phyloP scores from a whole-genome alignment of 2,113 vertebrate genomes.

The Gasterosteus nipponicus region DNA sequence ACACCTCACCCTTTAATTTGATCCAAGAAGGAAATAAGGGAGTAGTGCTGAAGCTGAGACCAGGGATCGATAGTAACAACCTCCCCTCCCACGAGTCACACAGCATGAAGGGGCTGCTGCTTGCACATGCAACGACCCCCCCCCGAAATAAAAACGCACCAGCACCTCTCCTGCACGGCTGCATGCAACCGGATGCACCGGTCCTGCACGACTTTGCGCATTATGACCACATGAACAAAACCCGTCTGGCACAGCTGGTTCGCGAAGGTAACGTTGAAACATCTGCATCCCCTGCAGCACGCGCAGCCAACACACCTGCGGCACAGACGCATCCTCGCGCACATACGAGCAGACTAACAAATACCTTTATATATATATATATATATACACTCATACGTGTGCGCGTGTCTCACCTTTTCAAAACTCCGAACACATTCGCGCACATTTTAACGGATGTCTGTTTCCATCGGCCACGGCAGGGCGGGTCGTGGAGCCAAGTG shows the following conservation, averaged over 20 bases:
- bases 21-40: neutral
- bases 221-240: constrained; percentile 51
- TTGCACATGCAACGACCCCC: neutral
- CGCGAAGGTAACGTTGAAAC: neutral
- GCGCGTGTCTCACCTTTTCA: constrained; percentile 81
- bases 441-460: constrained; percentile 75
- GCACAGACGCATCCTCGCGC: neutral
- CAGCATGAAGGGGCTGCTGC: constrained; percentile 12
- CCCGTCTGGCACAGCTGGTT: neutral
- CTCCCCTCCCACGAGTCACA: constrained; percentile 24
- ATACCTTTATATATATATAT: no score
- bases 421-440: constrained; percentile 83
- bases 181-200: constrained; percentile 16
- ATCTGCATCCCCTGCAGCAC: neutral
- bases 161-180: neutral
- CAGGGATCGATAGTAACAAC: neutral
- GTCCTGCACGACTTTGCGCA: constrained; percentile 57
- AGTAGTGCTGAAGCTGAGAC: neutral
- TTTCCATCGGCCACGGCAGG: constrained; percentile 76
- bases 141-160: neutral
- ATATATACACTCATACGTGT: neutral
- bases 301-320: constrained; percentile 13
- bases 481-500: constrained; percentile 6
- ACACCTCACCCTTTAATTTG: constrained; percentile 17
- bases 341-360: neutral